Conservation (phyloP, 2,113 vertebrate genomes). For the Rhinolophus ferrumequinum region DNA sequence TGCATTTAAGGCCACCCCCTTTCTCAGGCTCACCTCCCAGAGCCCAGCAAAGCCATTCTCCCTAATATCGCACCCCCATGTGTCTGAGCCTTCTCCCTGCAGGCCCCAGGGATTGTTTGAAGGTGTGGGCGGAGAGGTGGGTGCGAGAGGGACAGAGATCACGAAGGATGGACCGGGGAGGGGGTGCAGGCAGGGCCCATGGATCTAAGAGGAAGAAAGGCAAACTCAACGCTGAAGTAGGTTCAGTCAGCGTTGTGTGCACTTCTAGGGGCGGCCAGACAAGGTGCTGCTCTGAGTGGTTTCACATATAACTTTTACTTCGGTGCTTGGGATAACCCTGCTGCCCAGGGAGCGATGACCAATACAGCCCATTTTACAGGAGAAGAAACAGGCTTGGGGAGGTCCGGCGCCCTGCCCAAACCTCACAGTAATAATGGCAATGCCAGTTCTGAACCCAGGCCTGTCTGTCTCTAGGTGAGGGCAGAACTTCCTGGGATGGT, state of each 20-base stretch:
- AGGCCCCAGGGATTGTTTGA: neutral
- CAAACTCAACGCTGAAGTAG: neutral
- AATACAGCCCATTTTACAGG: neutral
- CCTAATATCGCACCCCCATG: fast-evolving
- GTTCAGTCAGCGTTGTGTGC: neutral
- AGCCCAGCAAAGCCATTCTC: neutral
- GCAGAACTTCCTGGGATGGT: neutral
- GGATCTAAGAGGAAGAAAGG: neutral
- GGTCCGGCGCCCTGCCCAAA: neutral
- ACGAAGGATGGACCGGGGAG: neutral
- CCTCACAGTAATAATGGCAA: neutral
- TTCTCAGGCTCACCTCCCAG: neutral
- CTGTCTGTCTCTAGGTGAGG: neutral
- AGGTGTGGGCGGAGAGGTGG: neutral
- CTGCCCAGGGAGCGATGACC: neutral
- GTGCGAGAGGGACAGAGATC: neutral
- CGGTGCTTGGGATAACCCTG: neutral
- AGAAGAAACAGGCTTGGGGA: neutral
- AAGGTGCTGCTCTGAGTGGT: neutral
- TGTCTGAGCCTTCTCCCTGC: neutral
- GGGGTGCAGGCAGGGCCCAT: neutral
- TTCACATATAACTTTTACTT: neutral
- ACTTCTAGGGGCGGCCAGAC: neutral
- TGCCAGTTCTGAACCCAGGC: neutral
- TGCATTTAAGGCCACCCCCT: neutral